These are phyloP conservation scores for Blennius ocellaris DNA, from an alignment of 2,113 vertebrate species.

Conservation along the genomic window DNA sequence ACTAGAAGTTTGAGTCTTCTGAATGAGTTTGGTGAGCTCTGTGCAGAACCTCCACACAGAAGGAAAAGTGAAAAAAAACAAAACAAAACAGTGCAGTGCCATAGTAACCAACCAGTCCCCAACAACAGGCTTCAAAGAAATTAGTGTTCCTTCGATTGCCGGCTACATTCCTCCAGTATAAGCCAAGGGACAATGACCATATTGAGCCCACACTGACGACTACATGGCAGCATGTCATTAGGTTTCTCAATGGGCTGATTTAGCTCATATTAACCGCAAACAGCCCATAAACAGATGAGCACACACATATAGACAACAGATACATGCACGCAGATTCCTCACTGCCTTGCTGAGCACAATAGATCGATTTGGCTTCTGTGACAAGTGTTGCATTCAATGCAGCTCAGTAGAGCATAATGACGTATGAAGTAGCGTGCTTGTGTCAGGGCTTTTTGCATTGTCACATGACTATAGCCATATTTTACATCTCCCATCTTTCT, in stretches of 20 bases:
- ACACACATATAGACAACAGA: constrained; percentile 30
- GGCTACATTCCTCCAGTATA: constrained; percentile 67
- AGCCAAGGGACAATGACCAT: constrained; percentile 71
- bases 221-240: constrained; percentile 76
- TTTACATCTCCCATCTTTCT: no score
- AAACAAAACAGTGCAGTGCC: constrained; percentile 53
- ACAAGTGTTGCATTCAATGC: constrained; percentile 51
- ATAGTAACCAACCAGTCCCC: constrained; percentile 67
- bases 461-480: no score
- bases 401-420: not conserved
- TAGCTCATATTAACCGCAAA: constrained; percentile 68
- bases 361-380: constrained; percentile 40
- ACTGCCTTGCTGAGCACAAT: constrained; percentile 41
- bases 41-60: constrained; percentile 17
- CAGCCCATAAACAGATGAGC: constrained; percentile 32
- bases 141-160: constrained; percentile 59
- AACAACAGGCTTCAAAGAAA: constrained; percentile 67
- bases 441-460: no score
- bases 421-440: no score
- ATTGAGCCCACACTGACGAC: constrained; percentile 78
- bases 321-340: constrained; percentile 21
- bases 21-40: constrained; percentile 50
- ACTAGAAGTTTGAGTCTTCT: constrained; percentile 37
- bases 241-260: constrained; percentile 76
- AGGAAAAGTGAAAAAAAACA: constrained; percentile 38